Percentiles rank a stretch among this genome's conserved stretches.
Conservation (phyloP, 1,140 invertebrate species). For the Papilio polytes region DNA sequence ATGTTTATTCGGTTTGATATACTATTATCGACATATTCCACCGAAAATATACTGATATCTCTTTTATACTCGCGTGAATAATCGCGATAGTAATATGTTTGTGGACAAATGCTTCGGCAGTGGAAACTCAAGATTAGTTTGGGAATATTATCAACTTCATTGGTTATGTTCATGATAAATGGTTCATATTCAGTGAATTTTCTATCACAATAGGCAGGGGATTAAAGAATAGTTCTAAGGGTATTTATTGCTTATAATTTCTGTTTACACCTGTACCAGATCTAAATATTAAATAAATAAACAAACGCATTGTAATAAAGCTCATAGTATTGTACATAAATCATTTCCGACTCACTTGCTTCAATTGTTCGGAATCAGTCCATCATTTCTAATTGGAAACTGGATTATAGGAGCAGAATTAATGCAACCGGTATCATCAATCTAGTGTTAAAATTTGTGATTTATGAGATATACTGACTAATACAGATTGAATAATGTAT, state of each 20-base stretch:
- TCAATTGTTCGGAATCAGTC: conserved; percentile 16
- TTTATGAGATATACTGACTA: neutral
- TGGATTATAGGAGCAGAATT: neutral
- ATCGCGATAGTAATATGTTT: too few relatives aligned
- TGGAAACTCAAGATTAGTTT: neutral
- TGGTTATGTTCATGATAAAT: neutral
- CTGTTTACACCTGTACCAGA: neutral
- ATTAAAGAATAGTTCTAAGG: neutral
- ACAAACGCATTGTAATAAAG: neutral
- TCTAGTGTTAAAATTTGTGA: neutral
- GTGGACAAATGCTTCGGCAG: too few relatives aligned
- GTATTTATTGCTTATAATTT: neutral
- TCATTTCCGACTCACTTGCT: neutral
- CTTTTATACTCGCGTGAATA: too few relatives aligned
- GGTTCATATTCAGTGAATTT: neutral
- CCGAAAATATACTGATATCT: too few relatives aligned
- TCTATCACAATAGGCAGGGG: neutral
- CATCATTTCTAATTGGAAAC: conserved; percentile 14
- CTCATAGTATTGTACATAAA: neutral
- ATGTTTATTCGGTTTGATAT: neutral
- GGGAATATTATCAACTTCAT: neutral
- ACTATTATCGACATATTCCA: too few relatives aligned
- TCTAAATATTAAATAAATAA: neutral
- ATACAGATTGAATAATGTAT: conserved; percentile 1
- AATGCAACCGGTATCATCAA: neutral